These are phyloP conservation scores for Pediacus dermestoides DNA, from an alignment of 2,888 invertebrate species.

Conservation along the genomic window DNA sequence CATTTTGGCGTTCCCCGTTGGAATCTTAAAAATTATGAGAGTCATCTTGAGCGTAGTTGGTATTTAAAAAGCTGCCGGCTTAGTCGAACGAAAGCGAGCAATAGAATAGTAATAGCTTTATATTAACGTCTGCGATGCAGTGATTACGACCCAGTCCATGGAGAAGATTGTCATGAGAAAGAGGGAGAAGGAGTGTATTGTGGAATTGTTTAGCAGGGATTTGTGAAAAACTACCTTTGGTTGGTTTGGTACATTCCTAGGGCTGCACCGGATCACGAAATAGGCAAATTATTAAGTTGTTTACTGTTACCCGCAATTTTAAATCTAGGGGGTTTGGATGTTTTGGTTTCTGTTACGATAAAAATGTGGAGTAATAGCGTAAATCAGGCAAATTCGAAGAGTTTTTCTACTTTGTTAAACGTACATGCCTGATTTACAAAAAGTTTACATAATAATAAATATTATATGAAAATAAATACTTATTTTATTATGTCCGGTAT, in stretches of 20 bases:
- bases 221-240: too few relatives aligned
- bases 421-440: too few relatives aligned
- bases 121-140: slow-evolving; percentile 46
- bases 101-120: slow-evolving; percentile 49
- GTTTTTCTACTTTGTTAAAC: too few relatives aligned
- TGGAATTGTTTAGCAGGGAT: too few relatives aligned
- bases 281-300: slow-evolving; percentile 27
- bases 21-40: slow-evolving; percentile 45
- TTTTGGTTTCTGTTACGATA: too few relatives aligned
- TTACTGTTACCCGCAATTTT: too few relatives aligned
- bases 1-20: slow-evolving; percentile 35
- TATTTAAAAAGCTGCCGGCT: slow-evolving; percentile 45
- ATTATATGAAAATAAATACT: too few relatives aligned
- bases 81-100: slow-evolving; percentile 42
- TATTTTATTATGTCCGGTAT: too few relatives aligned
- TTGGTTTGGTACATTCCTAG: slow-evolving; percentile 24
- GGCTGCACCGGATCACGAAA: slow-evolving; percentile 28
- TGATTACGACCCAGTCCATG: slow-evolving; percentile 37
- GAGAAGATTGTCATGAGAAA: slow-evolving; percentile 13
- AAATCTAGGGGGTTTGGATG: too few relatives aligned
- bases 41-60: slow-evolving; percentile 36
- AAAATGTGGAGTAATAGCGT: too few relatives aligned
- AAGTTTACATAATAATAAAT: too few relatives aligned
- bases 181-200: slow-evolving; percentile 21
- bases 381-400: too few relatives aligned